These are phyloP conservation scores for Trididemnum clinides DNA, from an alignment of 23 tunicate genomes.

Conservation along the genomic window DNA sequence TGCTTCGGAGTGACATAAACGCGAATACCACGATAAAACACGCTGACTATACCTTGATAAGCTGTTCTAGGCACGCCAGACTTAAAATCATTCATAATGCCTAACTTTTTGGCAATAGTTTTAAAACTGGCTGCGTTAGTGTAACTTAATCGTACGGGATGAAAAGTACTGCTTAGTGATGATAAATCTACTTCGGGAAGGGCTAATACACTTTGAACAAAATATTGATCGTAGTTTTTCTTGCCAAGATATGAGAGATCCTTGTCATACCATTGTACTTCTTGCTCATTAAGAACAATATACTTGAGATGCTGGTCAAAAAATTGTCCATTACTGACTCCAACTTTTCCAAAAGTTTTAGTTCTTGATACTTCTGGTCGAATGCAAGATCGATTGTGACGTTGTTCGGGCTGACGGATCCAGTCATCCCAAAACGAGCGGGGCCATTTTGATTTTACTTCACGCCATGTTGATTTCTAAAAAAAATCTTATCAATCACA, in stretches of 20 bases:
- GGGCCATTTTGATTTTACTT: slow-evolving; percentile 85
- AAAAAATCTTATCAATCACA: neutral
- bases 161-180: neutral
- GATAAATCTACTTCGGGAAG: neutral
- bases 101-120: slow-evolving; percentile 52
- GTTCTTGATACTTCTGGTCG: slow-evolving; percentile 93
- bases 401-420: slow-evolving; percentile 82
- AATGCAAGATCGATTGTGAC: slow-evolving; percentile 77
- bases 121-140: slow-evolving; percentile 33
- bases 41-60: slow-evolving; percentile 78
- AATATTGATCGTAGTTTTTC: slow-evolving; percentile 59
- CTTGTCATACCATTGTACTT: slow-evolving; percentile 60
- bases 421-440: slow-evolving; percentile 98
- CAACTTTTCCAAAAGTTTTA: slow-evolving; percentile 87
- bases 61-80: slow-evolving; percentile 95
- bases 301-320: slow-evolving; percentile 82
- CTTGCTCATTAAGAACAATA: slow-evolving; percentile 51
- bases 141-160: slow-evolving; percentile 56
- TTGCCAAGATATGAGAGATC: slow-evolving; percentile 57
- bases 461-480: slow-evolving; percentile 69
- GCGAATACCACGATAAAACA: slow-evolving; percentile 28
- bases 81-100: slow-evolving; percentile 93
- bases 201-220: slow-evolving; percentile 24
- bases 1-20: slow-evolving; percentile 57
- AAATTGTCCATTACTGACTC: slow-evolving; percentile 97